Evolutionary conservation across 2,888 invertebrate species (phyloP).

Genomic region (Caenorhabditis plicata): DNA sequence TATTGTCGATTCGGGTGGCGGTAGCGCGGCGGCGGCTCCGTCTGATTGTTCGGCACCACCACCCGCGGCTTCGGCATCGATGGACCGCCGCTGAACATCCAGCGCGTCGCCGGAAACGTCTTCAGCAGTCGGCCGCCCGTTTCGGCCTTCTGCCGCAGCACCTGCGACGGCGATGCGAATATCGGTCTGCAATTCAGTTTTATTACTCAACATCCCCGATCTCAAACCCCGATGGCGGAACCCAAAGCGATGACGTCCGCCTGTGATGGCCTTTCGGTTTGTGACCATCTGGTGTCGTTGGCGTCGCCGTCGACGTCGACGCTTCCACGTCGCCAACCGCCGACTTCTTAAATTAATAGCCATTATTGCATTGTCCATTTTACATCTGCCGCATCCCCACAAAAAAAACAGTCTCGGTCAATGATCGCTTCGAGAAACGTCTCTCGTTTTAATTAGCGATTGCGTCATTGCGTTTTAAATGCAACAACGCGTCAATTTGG

Average conservation of each 20-base stretch:
- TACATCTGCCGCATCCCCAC: too few species aligned
- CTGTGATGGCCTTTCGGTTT: slow-evolving; percentile 47
- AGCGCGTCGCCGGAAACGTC: slow-evolving; percentile 30
- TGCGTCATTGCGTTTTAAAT: too few species aligned
- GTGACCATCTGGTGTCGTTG: slow-evolving; percentile 13
- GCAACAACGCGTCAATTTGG: too few species aligned
- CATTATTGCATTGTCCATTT: too few species aligned
- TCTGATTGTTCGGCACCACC: slow-evolving; percentile 40
- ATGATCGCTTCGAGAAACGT: too few species aligned
- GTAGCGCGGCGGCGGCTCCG: slow-evolving; percentile 33
- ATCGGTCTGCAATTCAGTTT: not conserved
- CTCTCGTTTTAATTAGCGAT: too few species aligned
- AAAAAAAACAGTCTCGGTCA: too few species aligned
- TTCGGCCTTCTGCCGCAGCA: slow-evolving; percentile 47
- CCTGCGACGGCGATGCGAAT: slow-evolving; percentile 41
- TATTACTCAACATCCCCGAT: not conserved
- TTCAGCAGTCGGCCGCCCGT: slow-evolving; percentile 46
- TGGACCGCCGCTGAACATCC: slow-evolving; percentile 36
- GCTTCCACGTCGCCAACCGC: slow-evolving; percentile 24
- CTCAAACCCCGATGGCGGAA: slow-evolving; percentile 40
- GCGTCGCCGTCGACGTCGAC: slow-evolving; percentile 18
- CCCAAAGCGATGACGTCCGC: slow-evolving; percentile 51
- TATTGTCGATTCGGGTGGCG: slow-evolving; percentile 67
- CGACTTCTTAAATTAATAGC: slow-evolving; percentile 23
- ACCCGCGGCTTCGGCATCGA: slow-evolving; percentile 28